A percentile compares a stretch with the other conserved stretches of the same genome.
Conservation (phyloP, 2,797 vertebrate species). For the Perodicticus potto region DNA sequence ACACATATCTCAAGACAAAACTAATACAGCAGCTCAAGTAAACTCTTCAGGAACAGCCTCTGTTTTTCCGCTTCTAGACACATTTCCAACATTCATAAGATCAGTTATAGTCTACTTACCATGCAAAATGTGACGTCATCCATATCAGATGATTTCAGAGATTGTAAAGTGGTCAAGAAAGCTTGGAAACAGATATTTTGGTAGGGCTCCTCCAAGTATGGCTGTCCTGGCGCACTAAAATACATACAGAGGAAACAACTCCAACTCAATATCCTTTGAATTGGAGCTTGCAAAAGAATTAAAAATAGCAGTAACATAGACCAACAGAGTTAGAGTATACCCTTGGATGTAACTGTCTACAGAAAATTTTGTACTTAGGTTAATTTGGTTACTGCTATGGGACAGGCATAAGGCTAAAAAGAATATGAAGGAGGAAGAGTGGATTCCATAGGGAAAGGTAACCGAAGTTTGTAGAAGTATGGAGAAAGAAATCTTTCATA, state of each 20-base stretch:
- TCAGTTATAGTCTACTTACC: constrained; percentile 86
- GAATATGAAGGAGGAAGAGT: not conserved
- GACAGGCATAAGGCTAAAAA: not conserved
- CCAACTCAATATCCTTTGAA: not conserved
- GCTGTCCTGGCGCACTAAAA: constrained; percentile 94
- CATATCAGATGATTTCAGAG: constrained; percentile 89
- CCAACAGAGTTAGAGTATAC: not conserved
- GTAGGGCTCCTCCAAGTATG: constrained; percentile 93
- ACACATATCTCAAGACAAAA: not conserved
- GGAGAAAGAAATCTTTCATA: not conserved
- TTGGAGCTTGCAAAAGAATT: not conserved
- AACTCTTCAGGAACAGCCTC: not conserved
- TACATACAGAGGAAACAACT: not conserved
- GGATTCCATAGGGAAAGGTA: not conserved
- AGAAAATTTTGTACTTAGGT: not conserved
- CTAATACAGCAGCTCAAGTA: constrained; percentile 24
- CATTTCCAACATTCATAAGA: not conserved
- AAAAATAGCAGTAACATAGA: not conserved
- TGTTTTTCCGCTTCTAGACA: not conserved
- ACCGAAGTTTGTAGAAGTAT: not conserved
- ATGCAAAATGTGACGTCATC: constrained; percentile 95
- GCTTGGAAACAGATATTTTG: constrained; percentile 92
- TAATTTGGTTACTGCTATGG: not conserved
- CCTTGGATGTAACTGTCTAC: not conserved
- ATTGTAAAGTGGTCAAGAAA: constrained; percentile 93